Base-by-base conservation (phyloP, 2,888 invertebrate species). In the Diploptera punctata region DNA sequence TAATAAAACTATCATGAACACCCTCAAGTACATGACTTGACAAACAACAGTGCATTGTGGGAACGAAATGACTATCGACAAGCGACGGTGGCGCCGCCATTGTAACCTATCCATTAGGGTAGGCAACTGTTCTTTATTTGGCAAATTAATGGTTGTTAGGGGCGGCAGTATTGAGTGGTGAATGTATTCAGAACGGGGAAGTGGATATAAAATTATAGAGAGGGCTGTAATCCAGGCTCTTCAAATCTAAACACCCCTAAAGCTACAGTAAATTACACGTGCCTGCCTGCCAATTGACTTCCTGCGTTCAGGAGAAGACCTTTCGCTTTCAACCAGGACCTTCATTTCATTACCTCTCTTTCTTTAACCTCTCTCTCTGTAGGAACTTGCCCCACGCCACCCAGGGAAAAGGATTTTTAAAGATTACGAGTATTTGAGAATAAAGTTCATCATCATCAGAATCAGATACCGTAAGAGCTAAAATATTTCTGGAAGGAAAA, bases 131-230 rank as follows among this genome's bases (percentile, higher is more conserved):
- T 69, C 69, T 69, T 69, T 57, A 69, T 69, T 69, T 69, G 69
- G 54, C 44, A 69, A 69, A 69, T 69, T 69, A 69, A 69, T 69
- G 69, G 69, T 69, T 57, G 68, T 31, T 60, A 43, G 60, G 69
- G 69, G 62, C 38, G 24, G 65, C 16, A n/a, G 57, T n/a, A 47
- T 47, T 13, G 47, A 47, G 47, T 65, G 43, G 65, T 65, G 65
- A 65, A 44, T 18, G 43, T 44, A 38, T 65, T 38, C 38, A 65
- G 9, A 65, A 10, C 33, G 10, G 65, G 38, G 47, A 26, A 68
- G 49, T 68, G 31, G 52, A 68, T 57, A 57, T 57, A 57, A 57
- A 57, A 57, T 57, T 57, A 57, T 57, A 57, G 29, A 21, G 57
- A n/a, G 57, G 57, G 57, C 57, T 57, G 57, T 47, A 47, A 47